Percentiles rank a stretch among this genome's conserved stretches.
Evolutionary conservation across 2,888 invertebrate species (phyloP).

Genomic region (Blastobasis adustella): DNA sequence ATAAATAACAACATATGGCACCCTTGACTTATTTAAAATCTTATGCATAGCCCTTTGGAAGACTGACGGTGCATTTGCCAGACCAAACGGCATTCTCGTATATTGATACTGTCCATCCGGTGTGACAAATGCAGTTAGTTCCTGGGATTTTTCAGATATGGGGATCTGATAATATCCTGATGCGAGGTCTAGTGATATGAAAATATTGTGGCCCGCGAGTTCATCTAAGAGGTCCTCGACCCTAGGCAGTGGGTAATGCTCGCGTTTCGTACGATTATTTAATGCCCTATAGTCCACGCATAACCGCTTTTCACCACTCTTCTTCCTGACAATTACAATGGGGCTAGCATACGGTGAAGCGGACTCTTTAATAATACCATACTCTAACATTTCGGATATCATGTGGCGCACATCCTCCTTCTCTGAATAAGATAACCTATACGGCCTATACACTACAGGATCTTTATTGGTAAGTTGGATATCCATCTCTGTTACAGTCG

Average conservation of each 20-base stretch:
- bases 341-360: background rate
- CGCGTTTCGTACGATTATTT: background rate
- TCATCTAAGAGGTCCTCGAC: background rate
- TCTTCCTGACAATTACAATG: background rate
- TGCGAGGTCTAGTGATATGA: background rate
- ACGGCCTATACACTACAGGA: background rate
- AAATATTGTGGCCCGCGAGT: background rate
- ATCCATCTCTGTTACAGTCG: conserved; percentile 13
- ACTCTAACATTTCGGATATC: background rate
- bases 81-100: conserved; percentile 10
- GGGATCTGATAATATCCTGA: background rate
- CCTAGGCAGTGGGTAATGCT: background rate
- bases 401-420: background rate
- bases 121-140: background rate
- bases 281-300: conserved; percentile 1
- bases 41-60: conserved; percentile 2
- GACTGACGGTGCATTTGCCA: conserved; percentile 8
- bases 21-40: background rate
- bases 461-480: conserved; percentile 12
- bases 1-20: conserved; percentile 6
- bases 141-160: background rate
- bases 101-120: conserved; percentile 5
- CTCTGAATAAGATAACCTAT: background rate
- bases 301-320: background rate
- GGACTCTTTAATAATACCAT: background rate